phyloP scores from a whole-genome alignment of 2,113 vertebrate genomes.

The Craseonycteris thonglongyai region DNA sequence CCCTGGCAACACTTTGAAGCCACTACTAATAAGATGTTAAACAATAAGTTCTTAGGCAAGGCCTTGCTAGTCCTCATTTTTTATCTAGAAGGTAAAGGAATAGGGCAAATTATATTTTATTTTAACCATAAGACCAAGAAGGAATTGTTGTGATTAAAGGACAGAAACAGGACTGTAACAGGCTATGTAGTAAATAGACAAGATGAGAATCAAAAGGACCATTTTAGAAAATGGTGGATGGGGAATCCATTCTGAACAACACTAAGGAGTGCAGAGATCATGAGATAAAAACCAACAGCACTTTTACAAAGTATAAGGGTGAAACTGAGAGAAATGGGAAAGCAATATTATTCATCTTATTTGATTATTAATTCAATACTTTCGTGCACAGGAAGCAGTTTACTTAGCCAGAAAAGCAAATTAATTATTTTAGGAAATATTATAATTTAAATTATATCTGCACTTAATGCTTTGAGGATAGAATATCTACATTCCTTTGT shows the following conservation, averaged over 20 bases:
- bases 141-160: background rate
- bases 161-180: background rate
- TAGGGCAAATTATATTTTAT: background rate
- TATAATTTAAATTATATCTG: background rate
- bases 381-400: background rate
- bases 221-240: background rate
- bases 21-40: background rate
- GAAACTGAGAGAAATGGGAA: background rate
- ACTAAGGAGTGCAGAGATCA: background rate
- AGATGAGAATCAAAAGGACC: background rate
- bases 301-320: background rate
- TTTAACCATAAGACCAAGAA: background rate
- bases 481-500: background rate
- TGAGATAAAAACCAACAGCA: background rate
- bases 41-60: background rate
- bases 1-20: background rate
- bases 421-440: background rate
- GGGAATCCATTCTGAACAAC: background rate
- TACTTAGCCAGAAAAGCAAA: background rate
- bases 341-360: background rate
- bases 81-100: background rate
- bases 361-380: background rate
- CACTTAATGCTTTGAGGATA: background rate
- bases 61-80: background rate
- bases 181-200: background rate